Base-by-base conservation (phyloP, 1,140 invertebrate species). In the Drosophila albomicans region DNA sequence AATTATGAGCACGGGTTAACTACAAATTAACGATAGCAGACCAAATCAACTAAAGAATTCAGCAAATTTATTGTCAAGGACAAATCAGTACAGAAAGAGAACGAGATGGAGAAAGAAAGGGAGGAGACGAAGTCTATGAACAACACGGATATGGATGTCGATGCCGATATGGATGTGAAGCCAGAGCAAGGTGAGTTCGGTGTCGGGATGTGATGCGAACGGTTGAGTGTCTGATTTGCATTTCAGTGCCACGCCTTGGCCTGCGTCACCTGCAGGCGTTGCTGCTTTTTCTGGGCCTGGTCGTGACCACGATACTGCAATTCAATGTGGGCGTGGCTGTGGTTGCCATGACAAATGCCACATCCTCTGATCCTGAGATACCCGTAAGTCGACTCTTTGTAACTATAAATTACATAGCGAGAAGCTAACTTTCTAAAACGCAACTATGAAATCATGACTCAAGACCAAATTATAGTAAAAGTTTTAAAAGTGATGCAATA, bases 251-350 rank as follows among this genome's bases (percentile, higher is more conserved):
- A 25, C 59, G 79, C 11, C 91, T 95, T 10, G 96, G 96, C 20
- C 93, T 94, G 25, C 93, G 96, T 16, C 96, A 96, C 82, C 67
- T 94, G 20, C 95, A 96, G 82, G 93, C 94, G 0, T 56, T 95
- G 2, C 82, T 96, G 16, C 91, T 96, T 51, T 95, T 96, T 75
- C 65, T 95, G 2, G 93, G 94, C 1, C 94, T 96, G 78, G 81
- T 94, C 1, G 93, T 95, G 25, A 95, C 94, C 2, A 96, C 95
- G 76, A 94, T 93, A 5, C 94, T 95, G 64, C 92, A 95, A 74
- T 94, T 95, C 15, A 95, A 95, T 64, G 93, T 96, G 82, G 95
- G 95, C 45, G 95, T 96, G 59, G 95, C 95, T 1, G 94, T 96
- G 25, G 91, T 92, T 49, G 91, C 91, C 51, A 92, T 92, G 91